Conservation (phyloP, 30 jellyfish, hydroid and myxozoan genomes). For the Pelagia noctiluca region DNA sequence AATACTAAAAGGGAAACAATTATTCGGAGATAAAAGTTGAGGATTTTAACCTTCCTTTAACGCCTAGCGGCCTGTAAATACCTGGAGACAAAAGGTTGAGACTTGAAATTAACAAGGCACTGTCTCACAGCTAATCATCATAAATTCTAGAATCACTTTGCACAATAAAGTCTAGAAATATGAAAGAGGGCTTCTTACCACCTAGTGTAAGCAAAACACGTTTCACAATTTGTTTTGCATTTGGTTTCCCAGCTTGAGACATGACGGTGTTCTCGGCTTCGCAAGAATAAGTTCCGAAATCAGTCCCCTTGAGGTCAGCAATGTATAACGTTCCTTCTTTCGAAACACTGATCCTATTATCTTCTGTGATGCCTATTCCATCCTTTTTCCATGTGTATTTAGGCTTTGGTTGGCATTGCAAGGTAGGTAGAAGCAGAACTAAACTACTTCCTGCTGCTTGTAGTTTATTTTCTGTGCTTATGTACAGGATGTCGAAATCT, state of each 20-base stretch:
- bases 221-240: slow-evolving; percentile 54
- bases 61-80: too few species aligned
- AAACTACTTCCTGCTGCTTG: slow-evolving; percentile 48
- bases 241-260: slow-evolving; percentile 38
- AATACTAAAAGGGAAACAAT: too few species aligned
- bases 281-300: slow-evolving; percentile 68
- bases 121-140: too few species aligned
- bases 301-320: slow-evolving; percentile 61
- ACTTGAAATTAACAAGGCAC: too few species aligned
- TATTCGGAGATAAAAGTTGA: too few species aligned
- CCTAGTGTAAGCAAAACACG: slow-evolving; percentile 28
- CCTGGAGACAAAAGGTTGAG: too few species aligned
- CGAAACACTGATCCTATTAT: slow-evolving; percentile 59
- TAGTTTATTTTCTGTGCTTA: slow-evolving; percentile 10
- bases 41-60: too few species aligned
- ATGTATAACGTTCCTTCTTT: slow-evolving; percentile 65
- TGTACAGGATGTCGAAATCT: slow-evolving; percentile 70
- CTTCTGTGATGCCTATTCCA: slow-evolving; percentile 58
- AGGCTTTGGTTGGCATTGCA: slow-evolving; percentile 68
- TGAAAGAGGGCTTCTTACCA: too few species aligned
- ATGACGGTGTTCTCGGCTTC: slow-evolving; percentile 68
- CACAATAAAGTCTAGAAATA: too few species aligned
- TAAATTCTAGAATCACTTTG: too few species aligned
- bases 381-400: slow-evolving; percentile 76
- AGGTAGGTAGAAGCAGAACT: slow-evolving; percentile 38